A percentile compares a stretch with the other conserved stretches of the same genome.
phyloP scores from a whole-genome alignment of 2,888 invertebrate genomes.

The Timema cristinae region DNA sequence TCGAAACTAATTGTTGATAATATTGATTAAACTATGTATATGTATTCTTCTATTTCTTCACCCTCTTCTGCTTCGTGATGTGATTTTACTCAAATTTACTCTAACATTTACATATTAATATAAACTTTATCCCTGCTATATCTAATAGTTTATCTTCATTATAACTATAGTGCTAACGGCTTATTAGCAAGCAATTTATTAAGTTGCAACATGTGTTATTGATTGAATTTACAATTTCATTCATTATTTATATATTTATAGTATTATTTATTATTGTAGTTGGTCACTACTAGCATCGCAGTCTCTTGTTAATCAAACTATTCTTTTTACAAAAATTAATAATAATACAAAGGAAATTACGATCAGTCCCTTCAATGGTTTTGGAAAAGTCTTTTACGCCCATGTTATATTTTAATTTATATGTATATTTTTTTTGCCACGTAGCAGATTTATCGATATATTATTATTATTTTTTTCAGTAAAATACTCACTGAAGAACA shows the following conservation, averaged over 20 bases:
- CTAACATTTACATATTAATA: conserved; percentile 17
- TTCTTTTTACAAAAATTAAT: conserved; percentile 24
- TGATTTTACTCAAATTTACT: conserved; percentile 11
- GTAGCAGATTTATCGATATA: conserved; percentile 16
- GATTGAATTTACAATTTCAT: conserved; percentile 16
- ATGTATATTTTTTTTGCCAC: no score
- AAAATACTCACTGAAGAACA: conserved; percentile 79
- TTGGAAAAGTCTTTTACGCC: no score
- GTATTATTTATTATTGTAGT: conserved; percentile 32
- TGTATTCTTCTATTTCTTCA: neutral
- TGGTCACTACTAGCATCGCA: conserved; percentile 32
- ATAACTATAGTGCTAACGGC: conserved; percentile 27
- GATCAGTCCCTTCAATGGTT: conserved; percentile 6
- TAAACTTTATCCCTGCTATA: conserved; percentile 16
- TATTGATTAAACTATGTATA: no score
- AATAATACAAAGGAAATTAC: conserved; percentile 17
- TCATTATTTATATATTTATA: conserved; percentile 25
- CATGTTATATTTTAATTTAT: no score
- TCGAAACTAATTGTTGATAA: no score
- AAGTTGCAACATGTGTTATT: conserved; percentile 19
- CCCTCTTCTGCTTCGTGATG: conserved; percentile 10
- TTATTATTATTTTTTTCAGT: conserved; percentile 15
- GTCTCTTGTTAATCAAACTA: conserved; percentile 31
- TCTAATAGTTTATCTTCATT: conserved; percentile 17
- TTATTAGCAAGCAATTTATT: conserved; percentile 29